phyloP scores from a whole-genome alignment of 30 jellyfish, hydroid and myxozoan genomes.

The Aurelia aurita complex sp. Pacific region DNA sequence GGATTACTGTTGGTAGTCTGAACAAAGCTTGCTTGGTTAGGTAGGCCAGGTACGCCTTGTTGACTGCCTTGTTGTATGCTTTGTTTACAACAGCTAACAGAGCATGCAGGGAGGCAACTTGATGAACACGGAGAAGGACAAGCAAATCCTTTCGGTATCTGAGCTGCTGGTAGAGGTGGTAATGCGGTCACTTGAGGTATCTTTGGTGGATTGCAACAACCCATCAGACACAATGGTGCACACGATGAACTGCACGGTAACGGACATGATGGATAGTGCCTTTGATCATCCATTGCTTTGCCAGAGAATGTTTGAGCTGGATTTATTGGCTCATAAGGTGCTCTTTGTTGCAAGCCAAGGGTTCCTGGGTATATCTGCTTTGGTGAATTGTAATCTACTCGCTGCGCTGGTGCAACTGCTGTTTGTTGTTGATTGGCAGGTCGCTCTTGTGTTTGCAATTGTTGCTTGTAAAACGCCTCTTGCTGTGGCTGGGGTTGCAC shows the following conservation, averaged over 20 bases:
- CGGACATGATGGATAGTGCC: constrained; percentile 67
- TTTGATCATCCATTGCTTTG: constrained; percentile 31
- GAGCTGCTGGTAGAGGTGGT: constrained; percentile 43
- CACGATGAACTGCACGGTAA: constrained; percentile 74
- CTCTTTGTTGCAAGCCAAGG: background rate
- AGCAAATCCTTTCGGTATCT: constrained; percentile 59
- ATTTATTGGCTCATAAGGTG: constrained; percentile 26
- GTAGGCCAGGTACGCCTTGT: constrained; percentile 19
- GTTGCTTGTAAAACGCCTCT: background rate
- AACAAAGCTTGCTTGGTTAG: constrained; percentile 2
- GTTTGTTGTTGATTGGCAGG: constrained; percentile 10
- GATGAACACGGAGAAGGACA: constrained; percentile 76
- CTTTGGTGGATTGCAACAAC: constrained; percentile 56
- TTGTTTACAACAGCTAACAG: constrained; percentile 56
- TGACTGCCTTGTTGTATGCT: constrained; percentile 14
- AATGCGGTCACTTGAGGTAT: constrained; percentile 19
- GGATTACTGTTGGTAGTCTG: constrained; percentile 21
- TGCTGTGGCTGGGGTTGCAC: background rate
- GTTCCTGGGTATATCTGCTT: constrained; percentile 9
- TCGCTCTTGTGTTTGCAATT: background rate
- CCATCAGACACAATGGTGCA: constrained; percentile 53
- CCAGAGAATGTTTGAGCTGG: constrained; percentile 51
- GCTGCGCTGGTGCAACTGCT: constrained; percentile 30
- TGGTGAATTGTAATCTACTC: constrained; percentile 7
- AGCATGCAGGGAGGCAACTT: constrained; percentile 63